Evolutionary conservation across 2,888 invertebrate species (phyloP).

Genomic region (Polia nebulosa): DNA sequence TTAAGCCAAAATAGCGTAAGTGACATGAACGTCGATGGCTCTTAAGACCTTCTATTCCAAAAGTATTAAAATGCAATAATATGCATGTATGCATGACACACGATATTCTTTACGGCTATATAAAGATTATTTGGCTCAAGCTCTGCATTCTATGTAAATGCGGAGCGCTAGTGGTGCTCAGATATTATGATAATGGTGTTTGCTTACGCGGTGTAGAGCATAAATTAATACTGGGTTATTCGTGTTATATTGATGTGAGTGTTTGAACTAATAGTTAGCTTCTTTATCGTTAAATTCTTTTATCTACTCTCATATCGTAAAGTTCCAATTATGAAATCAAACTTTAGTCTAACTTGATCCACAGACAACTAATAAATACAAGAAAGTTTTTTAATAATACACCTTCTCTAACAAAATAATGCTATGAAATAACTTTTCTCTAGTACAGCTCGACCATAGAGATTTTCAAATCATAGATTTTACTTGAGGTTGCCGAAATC

Average conservation of each 20-base stretch:
- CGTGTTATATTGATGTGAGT: neutral
- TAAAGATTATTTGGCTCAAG: conserved; percentile 66
- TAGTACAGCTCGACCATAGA: no score
- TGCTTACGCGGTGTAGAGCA: conserved; percentile 32
- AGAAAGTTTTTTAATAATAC: no score
- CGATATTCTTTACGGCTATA: conserved; percentile 51
- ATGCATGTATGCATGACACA: conserved; percentile 29
- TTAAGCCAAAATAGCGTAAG: neutral
- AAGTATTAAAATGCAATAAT: conserved; percentile 8
- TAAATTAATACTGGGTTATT: conserved; percentile 42
- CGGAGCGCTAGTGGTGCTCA: conserved; percentile 23
- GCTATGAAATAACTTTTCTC: no score
- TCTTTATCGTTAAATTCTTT: no score
- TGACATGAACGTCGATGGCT: neutral
- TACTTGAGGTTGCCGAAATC: no score
- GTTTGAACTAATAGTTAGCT: conserved; percentile 3
- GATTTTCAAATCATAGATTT: no score
- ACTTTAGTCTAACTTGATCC: no score
- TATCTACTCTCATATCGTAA: no score
- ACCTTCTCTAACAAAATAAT: no score
- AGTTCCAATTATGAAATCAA: no score
- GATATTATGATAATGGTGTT: conserved; percentile 54
- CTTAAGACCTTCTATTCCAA: neutral
- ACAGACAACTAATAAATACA: no score
- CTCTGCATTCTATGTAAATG: conserved; percentile 69